These are phyloP conservation scores for Electrona antarctica DNA, from an alignment of 2,113 vertebrate species.

Conservation along the genomic window DNA sequence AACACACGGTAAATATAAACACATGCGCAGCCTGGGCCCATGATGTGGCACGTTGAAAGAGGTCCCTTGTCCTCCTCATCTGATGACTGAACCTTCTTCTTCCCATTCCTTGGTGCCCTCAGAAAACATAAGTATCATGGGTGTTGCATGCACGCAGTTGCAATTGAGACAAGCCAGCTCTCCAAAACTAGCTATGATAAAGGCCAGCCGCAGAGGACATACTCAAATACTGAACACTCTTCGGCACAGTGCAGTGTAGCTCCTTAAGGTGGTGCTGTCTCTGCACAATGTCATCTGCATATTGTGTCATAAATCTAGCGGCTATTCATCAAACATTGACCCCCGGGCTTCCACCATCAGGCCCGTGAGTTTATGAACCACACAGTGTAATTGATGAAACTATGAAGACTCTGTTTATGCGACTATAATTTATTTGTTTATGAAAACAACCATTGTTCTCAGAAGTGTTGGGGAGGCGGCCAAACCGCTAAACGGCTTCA, in stretches of 20 bases:
- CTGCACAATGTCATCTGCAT: conserved; percentile 19
- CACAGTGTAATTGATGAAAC: conserved; percentile 47
- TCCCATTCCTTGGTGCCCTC: conserved; percentile 33
- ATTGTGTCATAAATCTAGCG: not conserved
- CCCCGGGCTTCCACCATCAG: conserved; percentile 10
- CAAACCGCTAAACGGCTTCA: conserved; percentile 57
- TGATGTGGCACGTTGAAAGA: conserved; percentile 62
- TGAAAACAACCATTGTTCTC: conserved; percentile 72
- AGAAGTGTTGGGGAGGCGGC: conserved; percentile 47
- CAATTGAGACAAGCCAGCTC: conserved; percentile 19
- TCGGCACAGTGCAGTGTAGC: not conserved
- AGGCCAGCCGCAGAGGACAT: conserved; percentile 33
- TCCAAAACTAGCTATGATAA: conserved; percentile 42
- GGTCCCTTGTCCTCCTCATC: conserved; percentile 58
- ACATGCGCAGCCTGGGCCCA: conserved; percentile 60
- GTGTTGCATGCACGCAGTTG: conserved; percentile 13
- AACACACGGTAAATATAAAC: conserved; percentile 78
- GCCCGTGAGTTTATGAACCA: conserved; percentile 36
- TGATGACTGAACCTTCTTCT: conserved; percentile 47
- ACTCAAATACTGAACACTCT: not conserved
- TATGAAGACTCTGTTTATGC: conserved; percentile 49
- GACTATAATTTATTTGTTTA: conserved; percentile 67
- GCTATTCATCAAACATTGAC: conserved; percentile 6
- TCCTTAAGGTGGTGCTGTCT: conserved; percentile 4
- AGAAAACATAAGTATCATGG: conserved; percentile 39